Base-by-base conservation (phyloP, 2,797 vertebrate species). In the Tauraco hartlaubi region DNA sequence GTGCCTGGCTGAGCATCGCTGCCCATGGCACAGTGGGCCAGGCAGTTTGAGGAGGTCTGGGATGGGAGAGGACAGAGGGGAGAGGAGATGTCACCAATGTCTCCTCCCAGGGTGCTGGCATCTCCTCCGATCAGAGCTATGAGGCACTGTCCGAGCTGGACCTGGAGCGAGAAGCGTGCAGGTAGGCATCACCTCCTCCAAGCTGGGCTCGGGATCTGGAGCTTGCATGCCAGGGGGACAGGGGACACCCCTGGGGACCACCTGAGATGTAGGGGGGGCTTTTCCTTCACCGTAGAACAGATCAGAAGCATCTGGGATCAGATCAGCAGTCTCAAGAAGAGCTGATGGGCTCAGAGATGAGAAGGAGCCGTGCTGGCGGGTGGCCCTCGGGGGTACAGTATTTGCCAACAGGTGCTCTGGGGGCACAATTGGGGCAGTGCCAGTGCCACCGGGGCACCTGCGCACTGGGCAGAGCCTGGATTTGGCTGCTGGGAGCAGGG, bases 51-150 rank as follows among this genome's bases (percentile, higher is more conserved):
- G 66, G 63, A 49, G n/a, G 9, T 69, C 31, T 76, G 58, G 26
- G 15, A 7, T 26, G 56, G 18, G 11, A 28, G 46, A 77, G 43
- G 29, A 15, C 31, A 66, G 41, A 56, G 10, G 55, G 44, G 14
- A 72, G 54, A 51, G 68, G 39, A 97, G 96, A 96, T 88, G 39
- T 88, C 39, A 88, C 66, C 8, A 1, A 4, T 31, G 14, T 96
- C 75, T 87, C 96, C 93, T 43, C 71, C 63, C 83, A 98, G 58
- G 97, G 88, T 46, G 33, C 21, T 37, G 97, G 86, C 61, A 33
- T 76, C 20, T 61, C 81, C 5, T 93, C 96, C 2, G 29, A 96
- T 58, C 97, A 98, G 95, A 95, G 97, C 94, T 93, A 97, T 1
- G 94, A 97, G 95, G 96, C 91, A 20, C 81, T 95, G 91, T 68